Evolutionary conservation across 1,140 invertebrate species (phyloP), one percentile per base, ranked within the genome.

Genomic region (Aphaenogaster floridana): DNA sequence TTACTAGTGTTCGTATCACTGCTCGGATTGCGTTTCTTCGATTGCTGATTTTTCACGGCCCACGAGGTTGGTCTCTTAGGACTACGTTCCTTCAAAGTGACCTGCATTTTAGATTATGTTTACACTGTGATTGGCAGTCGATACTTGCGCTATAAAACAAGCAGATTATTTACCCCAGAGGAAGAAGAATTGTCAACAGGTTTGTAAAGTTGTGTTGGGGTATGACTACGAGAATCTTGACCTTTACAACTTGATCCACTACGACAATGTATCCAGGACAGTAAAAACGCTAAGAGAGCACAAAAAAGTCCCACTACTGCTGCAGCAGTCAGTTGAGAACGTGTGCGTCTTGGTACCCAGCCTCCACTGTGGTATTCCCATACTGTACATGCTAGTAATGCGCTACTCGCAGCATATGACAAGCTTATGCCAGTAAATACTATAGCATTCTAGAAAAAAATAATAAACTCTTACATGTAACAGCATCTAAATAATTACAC

Each of bases 181-280:
- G 95, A 95, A 71, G 95, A 95, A 45, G 95, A 95, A 89, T 94
- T 95, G 34, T 95, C 95, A 45, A 95, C 95, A 7, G 95, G 95
- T 88, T 95, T 95, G 71, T 95, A 95, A 52, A 95, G 92, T 83
- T 95, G 95, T 69, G 92, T 94, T 1, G 92, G 93, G 21, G 93
- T 90, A 45, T 94, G 90, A 74, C 94, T 93, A 54, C 93, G 93
- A 63, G 89, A 91, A 42, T 89, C 92, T 59, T 92, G 91, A 77
- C 88, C 91, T 28, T 94, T 94, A 78, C 92, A 94, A 63, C 83
- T 93, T 4, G 92, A 91, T 15, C 86, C 91, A 76, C 84, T 93
- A 17, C 94, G 93, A 71, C 91, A 91, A 59, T 95, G 94, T 45
- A 95, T 91, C 94, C 94, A 95, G 0, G 94, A 94, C 8, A 95